phyloP scores from a whole-genome alignment of 2,888 invertebrate genomes.

The Lasioglossum zephyrum region DNA sequence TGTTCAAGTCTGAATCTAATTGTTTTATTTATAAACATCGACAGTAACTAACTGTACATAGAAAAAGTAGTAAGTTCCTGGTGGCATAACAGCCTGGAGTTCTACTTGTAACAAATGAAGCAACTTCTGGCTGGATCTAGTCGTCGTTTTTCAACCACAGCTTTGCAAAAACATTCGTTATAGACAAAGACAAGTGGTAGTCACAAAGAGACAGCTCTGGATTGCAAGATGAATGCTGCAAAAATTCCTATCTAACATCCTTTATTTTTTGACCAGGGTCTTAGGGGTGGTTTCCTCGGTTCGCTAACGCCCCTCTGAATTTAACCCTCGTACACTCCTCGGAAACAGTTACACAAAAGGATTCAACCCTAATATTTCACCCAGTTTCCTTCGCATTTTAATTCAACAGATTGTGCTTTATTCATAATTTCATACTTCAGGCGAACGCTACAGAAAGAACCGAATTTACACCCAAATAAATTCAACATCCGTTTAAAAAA shows the following conservation, averaged over 20 bases:
- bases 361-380: conserved; percentile 5
- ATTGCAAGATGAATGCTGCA: conserved; percentile 5
- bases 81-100: not conserved
- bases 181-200: conserved; percentile 7
- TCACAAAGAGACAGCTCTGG: conserved; percentile 1
- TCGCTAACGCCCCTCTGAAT: conserved; percentile 5
- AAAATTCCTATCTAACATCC: not conserved
- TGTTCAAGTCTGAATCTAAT: not conserved
- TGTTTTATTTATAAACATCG: not conserved
- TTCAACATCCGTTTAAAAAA: not conserved
- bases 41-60: not conserved
- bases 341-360: conserved; percentile 1
- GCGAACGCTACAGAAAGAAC: not conserved
- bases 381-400: not conserved
- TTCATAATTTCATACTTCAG: not conserved
- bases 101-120: not conserved
- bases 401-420: conserved; percentile 5
- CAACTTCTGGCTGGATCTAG: not conserved
- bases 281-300: conserved; percentile 1
- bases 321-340: not conserved
- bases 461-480: not conserved
- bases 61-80: not conserved
- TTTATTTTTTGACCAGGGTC: conserved; percentile 2
- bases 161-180: conserved; percentile 9
- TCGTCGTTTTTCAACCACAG: not conserved